Evolutionary conservation across 92 coral and sea anemone species (phyloP).

Genomic region (Palythoa caribaeorum): DNA sequence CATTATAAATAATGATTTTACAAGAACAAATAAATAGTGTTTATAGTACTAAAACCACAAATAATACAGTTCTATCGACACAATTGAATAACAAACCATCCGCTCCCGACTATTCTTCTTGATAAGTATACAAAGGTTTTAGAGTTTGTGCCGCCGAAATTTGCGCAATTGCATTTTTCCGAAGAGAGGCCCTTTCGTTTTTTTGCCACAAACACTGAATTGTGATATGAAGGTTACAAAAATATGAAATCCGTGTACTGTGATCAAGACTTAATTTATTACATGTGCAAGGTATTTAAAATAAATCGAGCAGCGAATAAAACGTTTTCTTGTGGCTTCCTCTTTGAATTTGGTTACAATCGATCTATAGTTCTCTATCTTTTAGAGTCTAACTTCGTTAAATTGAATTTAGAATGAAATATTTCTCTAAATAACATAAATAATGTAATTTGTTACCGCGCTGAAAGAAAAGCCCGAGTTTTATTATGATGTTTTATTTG

Average conservation of each 20-base stretch:
- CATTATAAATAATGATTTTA: constrained; percentile 41
- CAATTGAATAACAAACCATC: constrained; percentile 31
- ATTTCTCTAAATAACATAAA: not conserved
- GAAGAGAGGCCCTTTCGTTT: not conserved
- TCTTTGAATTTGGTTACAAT: not conserved
- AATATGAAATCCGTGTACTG: not conserved
- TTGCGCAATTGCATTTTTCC: not conserved
- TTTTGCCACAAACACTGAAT: not conserved
- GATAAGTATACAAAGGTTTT: not conserved
- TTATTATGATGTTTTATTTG: too few species aligned
- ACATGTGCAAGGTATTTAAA: not conserved
- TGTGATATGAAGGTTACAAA: not conserved
- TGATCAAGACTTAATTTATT: not conserved
- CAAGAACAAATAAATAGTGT: constrained; percentile 42
- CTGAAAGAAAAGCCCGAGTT: not conserved
- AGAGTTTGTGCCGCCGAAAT: not conserved
- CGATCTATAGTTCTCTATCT: not conserved
- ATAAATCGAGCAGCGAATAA: too few species aligned
- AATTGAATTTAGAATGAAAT: not conserved
- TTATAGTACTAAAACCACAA: constrained; percentile 47
- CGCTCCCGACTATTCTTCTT: not conserved
- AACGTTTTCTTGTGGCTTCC: too few species aligned
- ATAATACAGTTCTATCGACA: constrained; percentile 31
- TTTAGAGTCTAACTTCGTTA: not conserved
- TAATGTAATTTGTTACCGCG: not conserved